phyloP scores from a whole-genome alignment of 2,797 vertebrate species.

The Syngnathus acus region DNA sequence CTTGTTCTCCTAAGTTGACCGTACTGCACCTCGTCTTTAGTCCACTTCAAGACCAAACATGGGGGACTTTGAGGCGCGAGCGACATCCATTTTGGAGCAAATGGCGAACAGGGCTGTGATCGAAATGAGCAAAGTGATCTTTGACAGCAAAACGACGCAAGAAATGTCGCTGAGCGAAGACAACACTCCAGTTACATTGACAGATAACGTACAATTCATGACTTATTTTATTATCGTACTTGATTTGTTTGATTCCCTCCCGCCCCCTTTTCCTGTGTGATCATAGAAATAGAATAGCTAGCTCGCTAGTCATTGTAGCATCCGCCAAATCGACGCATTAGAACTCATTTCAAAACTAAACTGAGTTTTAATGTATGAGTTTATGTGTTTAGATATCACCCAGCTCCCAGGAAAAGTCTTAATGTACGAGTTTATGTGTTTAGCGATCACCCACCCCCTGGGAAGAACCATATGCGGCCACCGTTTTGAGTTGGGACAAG shows the following conservation, averaged over 20 bases:
- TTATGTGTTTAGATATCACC: not conserved
- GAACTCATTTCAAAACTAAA: not conserved
- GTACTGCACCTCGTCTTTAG: not conserved
- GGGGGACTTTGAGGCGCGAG: conserved; percentile 39
- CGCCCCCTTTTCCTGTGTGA: conserved; percentile 14
- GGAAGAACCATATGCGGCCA: conserved; percentile 12
- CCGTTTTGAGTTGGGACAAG: conserved; percentile 25
- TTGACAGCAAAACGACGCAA: conserved; percentile 12
- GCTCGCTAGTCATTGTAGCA: conserved; percentile 12
- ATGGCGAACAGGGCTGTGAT: conserved; percentile 47
- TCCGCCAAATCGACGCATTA: not conserved
- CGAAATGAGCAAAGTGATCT: conserved; percentile 54
- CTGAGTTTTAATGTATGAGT: no score
- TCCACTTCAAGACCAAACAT: not conserved
- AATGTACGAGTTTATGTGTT: not conserved
- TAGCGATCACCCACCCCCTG: not conserved
- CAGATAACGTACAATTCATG: conserved; percentile 31
- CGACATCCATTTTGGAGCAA: conserved; percentile 54
- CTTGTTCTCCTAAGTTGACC: not conserved
- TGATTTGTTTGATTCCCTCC: not conserved
- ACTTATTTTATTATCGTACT: not conserved
- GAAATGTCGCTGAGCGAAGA: conserved; percentile 3
- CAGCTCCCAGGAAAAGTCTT: no score
- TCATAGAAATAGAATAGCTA: conserved; percentile 56
- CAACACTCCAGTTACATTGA: conserved; percentile 10